phyloP scores from a whole-genome alignment of 2,113 vertebrate genomes.

The Clinocottus analis region DNA sequence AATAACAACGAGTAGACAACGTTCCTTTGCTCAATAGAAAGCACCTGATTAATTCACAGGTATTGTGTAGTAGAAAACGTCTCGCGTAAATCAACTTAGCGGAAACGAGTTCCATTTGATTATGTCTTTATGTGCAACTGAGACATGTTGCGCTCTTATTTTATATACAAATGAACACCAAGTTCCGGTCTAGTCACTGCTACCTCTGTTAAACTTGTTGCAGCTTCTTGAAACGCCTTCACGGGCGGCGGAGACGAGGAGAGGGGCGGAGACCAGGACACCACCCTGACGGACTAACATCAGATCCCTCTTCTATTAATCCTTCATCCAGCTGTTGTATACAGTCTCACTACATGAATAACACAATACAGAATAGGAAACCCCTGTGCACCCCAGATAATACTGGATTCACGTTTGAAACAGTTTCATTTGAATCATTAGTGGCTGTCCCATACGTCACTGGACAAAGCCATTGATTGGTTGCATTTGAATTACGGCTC shows the following conservation, averaged over 20 bases:
- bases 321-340: neutral
- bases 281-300: slow-evolving; percentile 29
- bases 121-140: neutral
- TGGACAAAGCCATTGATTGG: slow-evolving; percentile 52
- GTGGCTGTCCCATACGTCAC: slow-evolving; percentile 8
- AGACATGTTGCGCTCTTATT: slow-evolving; percentile 7
- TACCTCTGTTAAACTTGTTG: slow-evolving; percentile 35
- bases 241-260: slow-evolving; percentile 77
- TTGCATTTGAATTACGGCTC: slow-evolving; percentile 56
- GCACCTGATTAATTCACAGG: rapidly evolving
- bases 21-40: neutral
- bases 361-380: too few species aligned
- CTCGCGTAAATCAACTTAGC: rapidly evolving
- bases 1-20: slow-evolving; percentile 36
- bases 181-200: slow-evolving; percentile 27
- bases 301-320: neutral
- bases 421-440: neutral
- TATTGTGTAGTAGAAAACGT: neutral
- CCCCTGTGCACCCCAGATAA: neutral
- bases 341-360: neutral
- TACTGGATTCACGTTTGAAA: rapidly evolving
- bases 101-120: rapidly evolving
- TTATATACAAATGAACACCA: rapidly evolving
- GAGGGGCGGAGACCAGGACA: slow-evolving; percentile 55
- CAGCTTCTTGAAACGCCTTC: slow-evolving; percentile 73